phyloP scores from a whole-genome alignment of 2,888 invertebrate genomes.

The Nebria brevicollis region DNA sequence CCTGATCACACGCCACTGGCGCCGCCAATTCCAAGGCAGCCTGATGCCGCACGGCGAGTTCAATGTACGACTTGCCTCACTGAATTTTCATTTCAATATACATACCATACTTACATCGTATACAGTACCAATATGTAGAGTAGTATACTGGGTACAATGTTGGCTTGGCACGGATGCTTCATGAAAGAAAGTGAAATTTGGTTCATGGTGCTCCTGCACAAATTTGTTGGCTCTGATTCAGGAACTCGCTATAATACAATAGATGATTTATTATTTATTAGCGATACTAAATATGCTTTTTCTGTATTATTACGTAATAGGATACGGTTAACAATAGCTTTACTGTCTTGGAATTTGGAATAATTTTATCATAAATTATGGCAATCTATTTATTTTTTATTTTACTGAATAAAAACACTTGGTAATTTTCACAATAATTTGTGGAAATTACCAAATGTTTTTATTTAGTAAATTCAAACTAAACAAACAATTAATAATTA shows the following conservation, averaged over 20 bases:
- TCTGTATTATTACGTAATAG: no score
- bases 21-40: conserved; percentile 26
- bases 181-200: conserved; percentile 14
- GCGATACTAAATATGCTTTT: no score
- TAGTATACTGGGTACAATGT: no score
- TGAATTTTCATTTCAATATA: conserved; percentile 4
- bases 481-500: no score
- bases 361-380: no score
- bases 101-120: not conserved
- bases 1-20: conserved; percentile 26
- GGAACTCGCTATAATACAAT: not conserved
- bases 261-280: not conserved
- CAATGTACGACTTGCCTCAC: conserved; percentile 5
- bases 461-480: no score
- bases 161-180: not conserved
- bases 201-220: not conserved
- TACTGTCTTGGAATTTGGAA: no score
- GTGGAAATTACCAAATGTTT: no score
- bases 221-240: not conserved
- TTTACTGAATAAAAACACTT: no score
- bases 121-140: not conserved
- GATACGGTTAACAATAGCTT: no score
- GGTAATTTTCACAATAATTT: no score
- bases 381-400: no score
- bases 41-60: conserved; percentile 14